Base-by-base conservation (phyloP, 1,140 invertebrate genomes). In the Drosophila arawakana region DNA sequence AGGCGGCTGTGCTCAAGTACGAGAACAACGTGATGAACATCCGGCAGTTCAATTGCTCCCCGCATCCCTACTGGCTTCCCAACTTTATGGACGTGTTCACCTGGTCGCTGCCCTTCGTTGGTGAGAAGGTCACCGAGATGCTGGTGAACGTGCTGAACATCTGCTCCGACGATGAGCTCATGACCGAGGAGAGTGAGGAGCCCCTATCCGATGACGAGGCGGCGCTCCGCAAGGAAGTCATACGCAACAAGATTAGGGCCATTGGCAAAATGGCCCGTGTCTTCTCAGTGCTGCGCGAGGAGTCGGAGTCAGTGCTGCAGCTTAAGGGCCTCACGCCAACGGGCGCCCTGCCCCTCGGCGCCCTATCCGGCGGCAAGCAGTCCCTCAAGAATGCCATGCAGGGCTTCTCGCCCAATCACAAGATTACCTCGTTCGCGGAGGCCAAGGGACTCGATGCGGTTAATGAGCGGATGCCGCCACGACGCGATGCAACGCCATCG, bases 1-100 rank as follows among this genome's bases (percentile, higher is more conserved):
- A 99, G 96, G 99, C 99, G 93, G 99, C 99, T 90, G 99, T 99
- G 92, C 95, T 99, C 89, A 99, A 99, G 94, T 99, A 99, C 95
- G 99, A 99, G 95, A 99, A 99, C 94, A 99, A 99, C 94, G 99
- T 99, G 79, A 99, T 99, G 99, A 99, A 99, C 93, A 99, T 99
- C 91, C 95, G 99, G 91, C 99, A 99, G 94, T 99, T 99, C 94
- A 99, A 99, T 93, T 99, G 98, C 94, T 99, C 98, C 82, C 98
- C 99, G 74, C 99, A 99, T 95, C 99, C 99, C 43, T 99, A 99
- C 93, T 99, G 99, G 99, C 94, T 99, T 93, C 99, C 99, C 83
- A 99, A 99, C 93, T 99, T 99, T 94, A 99, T 99, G 99, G 99
- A 99, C 94, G 99, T 99, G 66, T 99, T 99, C 94, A 99, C 99